Conservation (phyloP, 2,113 vertebrate genomes). For the Hystrix cristata region DNA sequence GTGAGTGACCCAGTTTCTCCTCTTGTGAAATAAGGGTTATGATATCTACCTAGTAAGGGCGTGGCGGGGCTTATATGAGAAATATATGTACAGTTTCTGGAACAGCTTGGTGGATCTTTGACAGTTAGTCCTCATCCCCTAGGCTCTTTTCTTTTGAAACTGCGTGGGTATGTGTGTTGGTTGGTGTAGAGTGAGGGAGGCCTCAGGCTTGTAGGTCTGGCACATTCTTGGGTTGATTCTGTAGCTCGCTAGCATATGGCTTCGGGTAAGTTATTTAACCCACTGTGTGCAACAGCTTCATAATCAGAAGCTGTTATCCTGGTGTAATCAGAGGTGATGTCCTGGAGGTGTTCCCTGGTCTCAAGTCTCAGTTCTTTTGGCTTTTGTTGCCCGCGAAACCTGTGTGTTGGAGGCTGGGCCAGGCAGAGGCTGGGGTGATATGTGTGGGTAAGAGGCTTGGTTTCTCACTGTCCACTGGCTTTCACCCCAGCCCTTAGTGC, state of each 20-base stretch:
- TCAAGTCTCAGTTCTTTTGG: background rate
- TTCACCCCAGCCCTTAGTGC: background rate
- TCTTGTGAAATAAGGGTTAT: background rate
- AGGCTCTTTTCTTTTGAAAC: background rate
- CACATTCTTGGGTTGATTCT: background rate
- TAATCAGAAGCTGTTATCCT: background rate
- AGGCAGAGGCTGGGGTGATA: background rate
- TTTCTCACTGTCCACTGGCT: background rate
- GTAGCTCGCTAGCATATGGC: background rate
- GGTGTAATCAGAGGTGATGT: background rate
- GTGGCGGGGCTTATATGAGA: background rate
- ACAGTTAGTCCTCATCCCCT: background rate
- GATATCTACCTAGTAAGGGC: background rate
- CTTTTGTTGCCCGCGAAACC: background rate
- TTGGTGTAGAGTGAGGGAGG: background rate
- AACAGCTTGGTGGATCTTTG: background rate
- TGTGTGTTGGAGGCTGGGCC: background rate
- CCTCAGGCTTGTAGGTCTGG: background rate
- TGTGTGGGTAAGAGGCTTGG: background rate
- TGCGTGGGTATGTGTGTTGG: background rate
- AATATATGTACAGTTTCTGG: background rate
- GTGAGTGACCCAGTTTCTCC: constrained; percentile 20
- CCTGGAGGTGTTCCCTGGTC: background rate
- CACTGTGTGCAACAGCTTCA: background rate
- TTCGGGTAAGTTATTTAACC: constrained; percentile 38